Evolutionary conservation across 1,140 invertebrate genomes (phyloP).

Genomic region (Oryctes rhinoceros): DNA sequence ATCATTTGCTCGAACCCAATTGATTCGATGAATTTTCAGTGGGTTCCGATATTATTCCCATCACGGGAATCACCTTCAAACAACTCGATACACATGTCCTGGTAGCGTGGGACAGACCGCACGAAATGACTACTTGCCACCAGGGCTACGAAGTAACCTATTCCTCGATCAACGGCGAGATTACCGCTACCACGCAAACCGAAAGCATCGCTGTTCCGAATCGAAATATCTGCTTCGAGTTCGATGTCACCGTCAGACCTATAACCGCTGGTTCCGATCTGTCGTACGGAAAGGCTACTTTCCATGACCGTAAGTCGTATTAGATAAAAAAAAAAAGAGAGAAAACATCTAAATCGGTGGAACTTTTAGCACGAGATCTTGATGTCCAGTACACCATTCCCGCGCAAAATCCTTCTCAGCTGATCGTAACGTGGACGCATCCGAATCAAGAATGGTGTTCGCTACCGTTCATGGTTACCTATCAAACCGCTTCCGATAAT

Average conservation of each 20-base stretch:
- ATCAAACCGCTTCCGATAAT: not conserved
- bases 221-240: not conserved
- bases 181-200: not conserved
- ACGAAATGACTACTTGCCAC: not conserved
- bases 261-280: not conserved
- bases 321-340: not conserved
- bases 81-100: not conserved
- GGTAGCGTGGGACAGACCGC: not conserved
- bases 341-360: not conserved
- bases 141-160: not conserved
- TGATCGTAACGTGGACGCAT: not conserved
- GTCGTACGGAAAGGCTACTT: not conserved
- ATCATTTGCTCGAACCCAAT: too few relatives aligned
- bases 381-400: not conserved
- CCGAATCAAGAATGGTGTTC: not conserved
- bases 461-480: not conserved
- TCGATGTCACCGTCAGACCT: not conserved
- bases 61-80: not conserved
- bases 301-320: not conserved
- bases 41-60: not conserved
- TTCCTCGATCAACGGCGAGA: not conserved
- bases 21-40: not conserved
- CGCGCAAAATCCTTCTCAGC: not conserved
- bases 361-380: not conserved
- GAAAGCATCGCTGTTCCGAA: not conserved